Evolutionary conservation across 2,888 invertebrate species (phyloP).

Genomic region (Lordiphosa fenestrarum): DNA sequence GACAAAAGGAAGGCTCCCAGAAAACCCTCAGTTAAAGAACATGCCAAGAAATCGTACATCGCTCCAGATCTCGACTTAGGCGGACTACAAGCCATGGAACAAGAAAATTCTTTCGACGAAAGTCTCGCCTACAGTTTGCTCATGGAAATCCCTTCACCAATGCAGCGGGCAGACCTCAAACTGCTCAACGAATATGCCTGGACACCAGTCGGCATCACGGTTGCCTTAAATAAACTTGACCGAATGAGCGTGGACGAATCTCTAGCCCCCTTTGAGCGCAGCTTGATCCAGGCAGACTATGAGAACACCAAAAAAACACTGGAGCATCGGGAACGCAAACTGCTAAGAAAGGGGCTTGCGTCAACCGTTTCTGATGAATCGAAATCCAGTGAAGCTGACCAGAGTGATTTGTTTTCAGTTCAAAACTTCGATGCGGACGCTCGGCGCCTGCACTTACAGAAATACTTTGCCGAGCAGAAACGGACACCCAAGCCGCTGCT

Average conservation of each 20-base stretch:
- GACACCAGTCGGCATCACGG: not conserved
- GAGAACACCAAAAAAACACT: not conserved
- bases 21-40: not conserved
- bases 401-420: too few species aligned
- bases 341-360: not conserved
- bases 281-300: not conserved
- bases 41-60: not conserved
- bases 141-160: not conserved
- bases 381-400: not conserved
- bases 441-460: not conserved
- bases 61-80: not conserved
- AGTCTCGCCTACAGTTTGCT: not conserved
- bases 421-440: not conserved
- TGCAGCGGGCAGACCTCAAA: not conserved
- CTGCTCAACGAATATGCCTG: constrained; percentile 1
- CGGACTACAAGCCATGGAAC: not conserved
- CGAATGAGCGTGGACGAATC: not conserved
- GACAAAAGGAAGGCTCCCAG: not conserved
- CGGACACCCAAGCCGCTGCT: constrained; percentile 2
- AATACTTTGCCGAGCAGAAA: not conserved
- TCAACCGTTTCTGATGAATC: too few species aligned
- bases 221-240: constrained; percentile 1
- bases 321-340: not conserved
- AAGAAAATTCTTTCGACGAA: not conserved
- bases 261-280: not conserved